phyloP scores from a whole-genome alignment of 2,888 invertebrate species.

The Acholoe squamosa region DNA sequence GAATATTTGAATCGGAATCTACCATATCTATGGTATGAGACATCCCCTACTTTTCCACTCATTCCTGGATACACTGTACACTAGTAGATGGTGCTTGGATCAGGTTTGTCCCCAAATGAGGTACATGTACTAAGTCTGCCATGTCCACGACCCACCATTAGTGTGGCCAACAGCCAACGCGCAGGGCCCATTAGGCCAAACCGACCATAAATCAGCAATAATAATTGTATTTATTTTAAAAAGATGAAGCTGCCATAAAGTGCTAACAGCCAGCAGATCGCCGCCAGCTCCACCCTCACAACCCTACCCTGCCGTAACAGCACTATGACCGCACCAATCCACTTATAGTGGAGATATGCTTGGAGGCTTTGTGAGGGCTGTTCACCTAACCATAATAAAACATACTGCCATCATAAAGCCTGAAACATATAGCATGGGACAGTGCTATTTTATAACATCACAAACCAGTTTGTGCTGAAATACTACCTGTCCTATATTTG shows the following conservation, averaged over 20 bases:
- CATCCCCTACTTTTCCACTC: too few species aligned
- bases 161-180: background rate
- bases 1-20: too few species aligned
- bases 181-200: background rate
- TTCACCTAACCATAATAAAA: too few species aligned
- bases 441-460: too few species aligned
- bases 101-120: background rate
- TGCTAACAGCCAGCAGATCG: background rate
- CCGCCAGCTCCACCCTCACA: background rate
- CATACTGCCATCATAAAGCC: too few species aligned
- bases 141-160: slow-evolving; percentile 19
- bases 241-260: slow-evolving; percentile 37
- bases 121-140: background rate
- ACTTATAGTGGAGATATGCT: too few species aligned
- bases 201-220: slow-evolving; percentile 32
- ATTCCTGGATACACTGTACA: too few species aligned
- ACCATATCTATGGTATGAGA: too few species aligned
- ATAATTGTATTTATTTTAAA: slow-evolving; percentile 29
- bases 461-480: too few species aligned
- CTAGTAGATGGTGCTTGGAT: background rate
- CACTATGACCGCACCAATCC: background rate
- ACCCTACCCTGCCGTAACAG: background rate
- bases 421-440: too few species aligned
- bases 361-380: too few species aligned
- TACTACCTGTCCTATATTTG: too few species aligned